Conservation (phyloP, 2,888 invertebrate species). For the Parelbella ahira region DNA sequence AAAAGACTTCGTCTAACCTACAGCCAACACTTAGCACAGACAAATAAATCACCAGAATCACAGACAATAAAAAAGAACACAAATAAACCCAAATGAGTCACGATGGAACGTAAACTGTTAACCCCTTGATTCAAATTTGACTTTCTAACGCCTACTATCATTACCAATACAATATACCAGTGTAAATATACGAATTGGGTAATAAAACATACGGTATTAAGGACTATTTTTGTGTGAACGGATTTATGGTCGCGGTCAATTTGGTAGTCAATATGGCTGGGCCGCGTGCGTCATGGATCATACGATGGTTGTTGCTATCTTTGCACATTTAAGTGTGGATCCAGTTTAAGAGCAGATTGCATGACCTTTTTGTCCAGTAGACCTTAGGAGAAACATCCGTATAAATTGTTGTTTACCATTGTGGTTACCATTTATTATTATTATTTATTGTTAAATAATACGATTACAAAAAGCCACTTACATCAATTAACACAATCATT, state of each 20-base stretch:
- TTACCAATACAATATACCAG: conserved; percentile 12
- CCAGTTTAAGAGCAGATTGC: too few relatives aligned
- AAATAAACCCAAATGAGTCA: conserved; percentile 17
- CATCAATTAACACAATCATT: too few relatives aligned
- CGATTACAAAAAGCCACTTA: too few relatives aligned
- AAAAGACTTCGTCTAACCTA: too few relatives aligned
- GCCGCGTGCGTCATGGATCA: background rate
- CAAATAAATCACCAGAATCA: conserved; percentile 4
- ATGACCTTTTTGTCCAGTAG: too few relatives aligned
- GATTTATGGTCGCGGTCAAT: conserved; percentile 3
- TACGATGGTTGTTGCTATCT: too few relatives aligned
- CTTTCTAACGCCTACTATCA: conserved; percentile 27
- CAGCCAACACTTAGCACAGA: too few relatives aligned
- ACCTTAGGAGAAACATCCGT: too few relatives aligned
- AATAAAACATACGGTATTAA: background rate
- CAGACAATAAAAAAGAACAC: conserved; percentile 3
- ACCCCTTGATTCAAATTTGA: conserved; percentile 21
- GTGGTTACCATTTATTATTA: too few relatives aligned
- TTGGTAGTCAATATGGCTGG: conserved; percentile 9
- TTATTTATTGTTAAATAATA: too few relatives aligned
- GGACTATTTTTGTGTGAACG: background rate
- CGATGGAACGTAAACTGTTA: conserved; percentile 16
- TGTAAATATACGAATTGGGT: background rate
- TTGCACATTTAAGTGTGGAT: too few relatives aligned
- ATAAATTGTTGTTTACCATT: too few relatives aligned